phyloP scores from a whole-genome alignment of 2,113 vertebrate species.

The Xiphophorus maculatus region DNA sequence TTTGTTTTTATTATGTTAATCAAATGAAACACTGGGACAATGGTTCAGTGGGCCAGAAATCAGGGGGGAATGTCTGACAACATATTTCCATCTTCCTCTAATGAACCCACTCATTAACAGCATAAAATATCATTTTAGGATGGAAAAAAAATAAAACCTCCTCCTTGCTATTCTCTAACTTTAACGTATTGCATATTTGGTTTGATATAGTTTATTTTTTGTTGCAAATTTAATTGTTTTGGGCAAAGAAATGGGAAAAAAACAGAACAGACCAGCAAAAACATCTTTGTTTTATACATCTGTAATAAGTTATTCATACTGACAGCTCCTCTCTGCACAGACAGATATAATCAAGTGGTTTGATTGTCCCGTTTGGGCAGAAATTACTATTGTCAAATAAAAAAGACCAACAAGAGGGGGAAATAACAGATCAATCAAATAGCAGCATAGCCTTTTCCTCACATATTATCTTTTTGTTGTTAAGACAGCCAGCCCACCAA shows the following conservation, averaged over 20 bases:
- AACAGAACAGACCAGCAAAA: no score
- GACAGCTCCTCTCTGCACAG: constrained; percentile 1
- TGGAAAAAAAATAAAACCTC: not conserved
- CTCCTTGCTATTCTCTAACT: constrained; percentile 4
- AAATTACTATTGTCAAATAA: constrained; percentile 50
- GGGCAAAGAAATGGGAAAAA: no score
- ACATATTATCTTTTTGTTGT: constrained; percentile 51
- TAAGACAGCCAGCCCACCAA: constrained; percentile 22
- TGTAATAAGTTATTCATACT: not conserved
- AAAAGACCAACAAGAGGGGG: constrained; percentile 37
- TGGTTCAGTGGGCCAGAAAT: constrained; percentile 33
- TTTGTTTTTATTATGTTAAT: constrained; percentile 46
- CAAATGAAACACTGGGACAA: constrained; percentile 44
- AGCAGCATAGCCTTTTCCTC: constrained; percentile 38
- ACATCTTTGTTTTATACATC: not conserved
- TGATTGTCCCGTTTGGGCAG: constrained; percentile 18
- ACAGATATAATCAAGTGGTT: constrained; percentile 4
- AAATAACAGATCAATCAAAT: constrained; percentile 71
- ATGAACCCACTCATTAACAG: constrained; percentile 48
- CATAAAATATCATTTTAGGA: constrained; percentile 20
- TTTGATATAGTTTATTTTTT: not conserved
- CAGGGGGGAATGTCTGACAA: constrained; percentile 20
- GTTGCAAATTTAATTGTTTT: not conserved
- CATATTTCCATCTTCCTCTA: constrained; percentile 54
- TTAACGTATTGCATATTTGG: not conserved